Conservation (phyloP, 1,140 invertebrate genomes). For the Reticulitermes speratus region DNA sequence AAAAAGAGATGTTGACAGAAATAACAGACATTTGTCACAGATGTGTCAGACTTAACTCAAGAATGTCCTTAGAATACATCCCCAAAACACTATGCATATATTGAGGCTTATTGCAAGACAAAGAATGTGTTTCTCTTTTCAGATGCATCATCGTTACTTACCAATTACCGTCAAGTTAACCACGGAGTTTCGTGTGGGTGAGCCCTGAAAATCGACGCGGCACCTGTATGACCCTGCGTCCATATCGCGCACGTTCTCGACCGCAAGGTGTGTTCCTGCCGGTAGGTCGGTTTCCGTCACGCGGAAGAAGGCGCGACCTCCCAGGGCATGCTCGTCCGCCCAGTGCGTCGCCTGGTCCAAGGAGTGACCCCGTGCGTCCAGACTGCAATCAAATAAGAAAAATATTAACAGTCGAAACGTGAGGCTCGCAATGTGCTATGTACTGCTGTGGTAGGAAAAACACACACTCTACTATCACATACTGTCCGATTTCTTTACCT, state of each 20-base stretch:
- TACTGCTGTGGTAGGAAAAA: too few relatives aligned
- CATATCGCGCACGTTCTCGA: conserved; percentile 63
- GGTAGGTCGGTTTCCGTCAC: conserved; percentile 58
- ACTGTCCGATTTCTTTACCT: too few relatives aligned
- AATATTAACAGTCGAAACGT: conserved; percentile 3
- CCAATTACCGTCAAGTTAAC: conserved; percentile 86
- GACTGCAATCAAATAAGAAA: conserved; percentile 55
- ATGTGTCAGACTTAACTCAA: too few relatives aligned
- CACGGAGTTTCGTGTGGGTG: conserved; percentile 80
- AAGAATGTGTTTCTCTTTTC: too few relatives aligned
- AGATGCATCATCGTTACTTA: conserved; percentile 54
- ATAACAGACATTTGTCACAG: too few relatives aligned
- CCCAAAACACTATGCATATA: too few relatives aligned
- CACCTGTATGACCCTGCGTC: conserved; percentile 84
- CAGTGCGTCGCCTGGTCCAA: conserved; percentile 65
- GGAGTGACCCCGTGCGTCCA: conserved; percentile 61
- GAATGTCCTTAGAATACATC: too few relatives aligned
- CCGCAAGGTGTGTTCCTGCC: conserved; percentile 61
- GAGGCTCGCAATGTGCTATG: too few relatives aligned
- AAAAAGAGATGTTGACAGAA: too few relatives aligned
- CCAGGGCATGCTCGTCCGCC: conserved; percentile 61
- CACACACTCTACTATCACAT: too few relatives aligned
- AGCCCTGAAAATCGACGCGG: conserved; percentile 84
- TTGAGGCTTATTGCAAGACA: too few relatives aligned
- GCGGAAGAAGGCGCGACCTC: conserved; percentile 62